Conservation (phyloP, 2,113 vertebrate species). For the Peromyscus polionotus region DNA sequence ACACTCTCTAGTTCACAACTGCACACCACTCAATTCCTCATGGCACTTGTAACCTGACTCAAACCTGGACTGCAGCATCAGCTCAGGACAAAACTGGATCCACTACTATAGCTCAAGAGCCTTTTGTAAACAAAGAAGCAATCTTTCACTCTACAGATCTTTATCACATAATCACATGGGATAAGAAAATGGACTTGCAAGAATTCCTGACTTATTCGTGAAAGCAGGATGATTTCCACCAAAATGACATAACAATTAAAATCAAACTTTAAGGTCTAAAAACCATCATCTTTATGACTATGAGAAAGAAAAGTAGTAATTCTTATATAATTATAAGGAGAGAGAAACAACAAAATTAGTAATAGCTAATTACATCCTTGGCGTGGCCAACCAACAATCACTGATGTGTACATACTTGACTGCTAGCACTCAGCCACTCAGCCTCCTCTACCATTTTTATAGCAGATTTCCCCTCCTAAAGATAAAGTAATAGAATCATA, state of each 20-base stretch:
- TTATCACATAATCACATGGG: neutral
- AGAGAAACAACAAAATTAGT: constrained; percentile 22
- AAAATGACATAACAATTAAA: constrained; percentile 47
- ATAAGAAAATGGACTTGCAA: constrained; percentile 15
- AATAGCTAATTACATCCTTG: neutral
- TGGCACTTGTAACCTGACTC: constrained; percentile 29
- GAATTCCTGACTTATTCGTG: constrained; percentile 60
- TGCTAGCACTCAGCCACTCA: neutral
- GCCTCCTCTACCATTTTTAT: neutral
- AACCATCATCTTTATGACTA: constrained; percentile 24
- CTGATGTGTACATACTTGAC: neutral
- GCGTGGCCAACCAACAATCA: neutral
- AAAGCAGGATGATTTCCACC: constrained; percentile 44
- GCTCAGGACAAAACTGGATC: neutral
- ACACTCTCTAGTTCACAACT: neutral
- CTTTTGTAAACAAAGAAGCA: neutral
- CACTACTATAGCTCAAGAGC: neutral
- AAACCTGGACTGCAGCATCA: neutral
- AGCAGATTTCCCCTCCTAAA: neutral
- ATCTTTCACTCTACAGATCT: neutral
- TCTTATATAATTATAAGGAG: constrained; percentile 22
- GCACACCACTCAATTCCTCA: neutral
- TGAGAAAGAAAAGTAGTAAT: neutral
- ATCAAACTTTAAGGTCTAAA: constrained; percentile 30
- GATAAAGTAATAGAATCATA: neutral